A percentile compares a stretch with the other conserved stretches of the same genome.
phyloP scores from a whole-genome alignment of 2,888 invertebrate genomes.

The Philereme vetulata region DNA sequence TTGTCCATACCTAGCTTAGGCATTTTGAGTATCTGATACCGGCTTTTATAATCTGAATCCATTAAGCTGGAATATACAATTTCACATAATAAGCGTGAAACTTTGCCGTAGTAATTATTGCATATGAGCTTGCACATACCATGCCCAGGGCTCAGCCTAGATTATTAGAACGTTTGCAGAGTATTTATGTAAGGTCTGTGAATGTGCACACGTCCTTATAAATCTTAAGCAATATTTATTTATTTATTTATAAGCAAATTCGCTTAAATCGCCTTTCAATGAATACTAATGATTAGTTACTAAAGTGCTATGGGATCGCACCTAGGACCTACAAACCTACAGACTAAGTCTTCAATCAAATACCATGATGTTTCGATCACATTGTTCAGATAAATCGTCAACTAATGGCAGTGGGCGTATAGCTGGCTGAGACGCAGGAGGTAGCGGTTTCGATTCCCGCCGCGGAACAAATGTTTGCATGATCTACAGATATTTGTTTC shows the following conservation, averaged over 20 bases:
- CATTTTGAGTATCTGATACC: neutral
- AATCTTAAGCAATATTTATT: slow-evolving; percentile 29
- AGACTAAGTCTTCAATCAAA: neutral
- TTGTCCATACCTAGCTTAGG: no score
- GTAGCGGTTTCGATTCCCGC: no score
- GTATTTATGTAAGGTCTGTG: slow-evolving; percentile 22
- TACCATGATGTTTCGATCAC: no score
- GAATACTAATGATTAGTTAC: slow-evolving; percentile 40
- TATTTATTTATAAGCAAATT: slow-evolving; percentile 25
- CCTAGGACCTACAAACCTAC: slow-evolving; percentile 5
- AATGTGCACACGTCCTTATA: slow-evolving; percentile 32
- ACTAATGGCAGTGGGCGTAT: no score
- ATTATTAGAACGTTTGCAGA: slow-evolving; percentile 21
- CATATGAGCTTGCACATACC: slow-evolving; percentile 25
- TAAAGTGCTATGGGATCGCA: slow-evolving; percentile 22
- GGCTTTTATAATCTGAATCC: slow-evolving; percentile 5
- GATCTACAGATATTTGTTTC: no score
- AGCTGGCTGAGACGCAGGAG: no score
- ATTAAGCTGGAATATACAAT: slow-evolving; percentile 17
- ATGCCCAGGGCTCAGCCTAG: slow-evolving; percentile 23
- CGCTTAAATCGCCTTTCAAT: slow-evolving; percentile 37
- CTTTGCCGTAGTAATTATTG: slow-evolving; percentile 22
- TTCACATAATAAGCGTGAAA: slow-evolving; percentile 22
- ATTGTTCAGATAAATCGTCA: no score
- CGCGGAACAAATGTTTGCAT: no score